Conservation (phyloP, 2,113 vertebrate species). For the Mesembrinibis cayennensis region DNA sequence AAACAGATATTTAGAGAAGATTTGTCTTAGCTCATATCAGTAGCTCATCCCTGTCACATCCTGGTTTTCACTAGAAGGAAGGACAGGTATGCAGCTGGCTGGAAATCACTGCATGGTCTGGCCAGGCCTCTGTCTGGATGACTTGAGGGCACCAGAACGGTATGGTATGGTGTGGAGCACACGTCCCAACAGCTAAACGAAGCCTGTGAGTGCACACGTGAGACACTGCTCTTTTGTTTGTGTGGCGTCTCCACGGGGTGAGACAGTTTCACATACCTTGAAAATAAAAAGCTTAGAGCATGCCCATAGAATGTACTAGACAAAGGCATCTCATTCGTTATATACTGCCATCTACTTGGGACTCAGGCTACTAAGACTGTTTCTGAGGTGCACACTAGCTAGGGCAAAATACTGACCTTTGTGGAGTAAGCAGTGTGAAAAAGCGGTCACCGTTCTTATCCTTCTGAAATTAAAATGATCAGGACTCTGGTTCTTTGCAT, state of each 20-base stretch:
- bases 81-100: not conserved
- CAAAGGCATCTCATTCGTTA: not conserved
- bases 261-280: not conserved
- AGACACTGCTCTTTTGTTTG: not conserved
- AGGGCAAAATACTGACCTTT: not conserved
- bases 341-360: not conserved
- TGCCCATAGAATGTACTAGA: not conserved
- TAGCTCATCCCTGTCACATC: not conserved
- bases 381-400: not conserved
- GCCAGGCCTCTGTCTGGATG: not conserved
- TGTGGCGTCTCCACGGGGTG: not conserved
- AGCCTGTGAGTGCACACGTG: not conserved
- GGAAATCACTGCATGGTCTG: not conserved
- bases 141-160: not conserved
- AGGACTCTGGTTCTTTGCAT: not conserved
- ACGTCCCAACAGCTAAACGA: not conserved
- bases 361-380: not conserved
- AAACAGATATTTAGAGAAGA: not conserved
- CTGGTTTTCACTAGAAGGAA: not conserved
- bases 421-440: not conserved
- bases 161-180: not conserved
- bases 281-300: not conserved
- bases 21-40: not conserved
- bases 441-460: not conserved
- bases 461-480: not conserved